Conservation (phyloP, 1,140 invertebrate species). For the Drosophila sp. region DNA sequence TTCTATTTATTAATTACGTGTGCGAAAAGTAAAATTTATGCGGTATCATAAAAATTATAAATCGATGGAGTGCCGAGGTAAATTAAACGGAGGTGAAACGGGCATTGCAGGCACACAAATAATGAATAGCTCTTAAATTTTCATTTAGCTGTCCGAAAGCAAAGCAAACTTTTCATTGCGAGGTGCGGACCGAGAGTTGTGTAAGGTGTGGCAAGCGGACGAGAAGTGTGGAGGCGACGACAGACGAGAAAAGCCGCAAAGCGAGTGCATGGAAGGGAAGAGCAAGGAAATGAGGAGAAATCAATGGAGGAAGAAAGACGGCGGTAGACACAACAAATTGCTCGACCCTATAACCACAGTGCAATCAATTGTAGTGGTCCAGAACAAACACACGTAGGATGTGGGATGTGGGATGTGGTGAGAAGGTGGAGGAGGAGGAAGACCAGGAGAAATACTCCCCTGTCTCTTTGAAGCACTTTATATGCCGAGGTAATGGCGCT, state of each 20-base stretch:
- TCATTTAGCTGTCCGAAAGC: constrained; percentile 59
- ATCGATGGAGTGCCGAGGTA: constrained; percentile 14
- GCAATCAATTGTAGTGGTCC: constrained; percentile 77
- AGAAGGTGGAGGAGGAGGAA: not conserved
- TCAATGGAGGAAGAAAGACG: not conserved
- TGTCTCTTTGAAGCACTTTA: constrained; percentile 71
- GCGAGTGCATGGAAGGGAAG: not conserved
- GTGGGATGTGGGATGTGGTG: not conserved
- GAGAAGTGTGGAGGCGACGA: constrained; percentile 36
- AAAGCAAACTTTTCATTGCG: constrained; percentile 57
- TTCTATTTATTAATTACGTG: constrained; percentile 46
- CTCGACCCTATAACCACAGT: constrained; percentile 70
- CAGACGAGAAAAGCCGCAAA: constrained; percentile 36
- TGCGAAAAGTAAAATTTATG: constrained; percentile 33
- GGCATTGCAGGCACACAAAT: constrained; percentile 50
- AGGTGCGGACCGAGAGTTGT: not conserved
- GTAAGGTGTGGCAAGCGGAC: too few relatives aligned
- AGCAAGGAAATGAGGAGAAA: too few relatives aligned
- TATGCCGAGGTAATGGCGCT: constrained; percentile 77
- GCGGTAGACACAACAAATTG: constrained; percentile 59
- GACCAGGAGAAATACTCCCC: constrained; percentile 14
- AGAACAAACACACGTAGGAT: constrained; percentile 47
- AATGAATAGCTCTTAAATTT: constrained; percentile 76
- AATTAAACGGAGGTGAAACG: not conserved
- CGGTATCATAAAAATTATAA: constrained; percentile 37